Conservation (phyloP, 2,113 vertebrate genomes). For the Brachionichthys hirsutus region DNA sequence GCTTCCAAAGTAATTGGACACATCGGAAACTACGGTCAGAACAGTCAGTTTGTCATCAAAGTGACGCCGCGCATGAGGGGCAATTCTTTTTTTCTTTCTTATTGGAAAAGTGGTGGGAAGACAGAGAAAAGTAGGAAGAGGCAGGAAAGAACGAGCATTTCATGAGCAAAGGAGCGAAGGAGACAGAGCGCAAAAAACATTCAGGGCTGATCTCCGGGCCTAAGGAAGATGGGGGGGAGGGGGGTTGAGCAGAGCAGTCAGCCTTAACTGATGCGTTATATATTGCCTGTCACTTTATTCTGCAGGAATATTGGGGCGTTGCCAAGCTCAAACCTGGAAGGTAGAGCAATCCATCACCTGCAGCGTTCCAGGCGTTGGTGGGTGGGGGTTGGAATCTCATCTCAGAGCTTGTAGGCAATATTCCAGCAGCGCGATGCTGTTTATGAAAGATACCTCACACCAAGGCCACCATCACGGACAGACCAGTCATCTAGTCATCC, state of each 20-base stretch:
- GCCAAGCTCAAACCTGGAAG: constrained; percentile 76
- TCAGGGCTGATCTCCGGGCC: constrained; percentile 50
- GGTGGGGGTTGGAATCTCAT: constrained; percentile 72
- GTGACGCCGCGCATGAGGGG: constrained; percentile 10
- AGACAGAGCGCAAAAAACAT: constrained; percentile 40
- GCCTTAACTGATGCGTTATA: constrained; percentile 79
- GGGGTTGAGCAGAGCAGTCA: constrained; percentile 65
- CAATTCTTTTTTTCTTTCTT: constrained; percentile 30
- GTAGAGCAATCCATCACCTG: constrained; percentile 79
- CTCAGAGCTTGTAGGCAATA: constrained; percentile 73
- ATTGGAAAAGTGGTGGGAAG: not conserved
- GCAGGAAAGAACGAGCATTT: constrained; percentile 31
- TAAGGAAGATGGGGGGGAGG: constrained; percentile 31
- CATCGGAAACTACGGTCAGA: constrained; percentile 17
- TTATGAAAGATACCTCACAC: constrained; percentile 63
- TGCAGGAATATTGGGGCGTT: constrained; percentile 78
- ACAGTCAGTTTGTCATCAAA: constrained; percentile 30
- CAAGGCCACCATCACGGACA: constrained; percentile 67
- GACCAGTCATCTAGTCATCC: constrained; percentile 60
- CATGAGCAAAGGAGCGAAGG: constrained; percentile 28
- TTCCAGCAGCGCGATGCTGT: constrained; percentile 57
- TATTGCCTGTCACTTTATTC: constrained; percentile 80
- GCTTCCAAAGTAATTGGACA: constrained; percentile 11
- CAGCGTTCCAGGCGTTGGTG: constrained; percentile 36
- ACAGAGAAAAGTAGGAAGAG: constrained; percentile 7